Base-by-base conservation (phyloP, 2,797 vertebrate genomes). In the Cyclopterus lumpus region DNA sequence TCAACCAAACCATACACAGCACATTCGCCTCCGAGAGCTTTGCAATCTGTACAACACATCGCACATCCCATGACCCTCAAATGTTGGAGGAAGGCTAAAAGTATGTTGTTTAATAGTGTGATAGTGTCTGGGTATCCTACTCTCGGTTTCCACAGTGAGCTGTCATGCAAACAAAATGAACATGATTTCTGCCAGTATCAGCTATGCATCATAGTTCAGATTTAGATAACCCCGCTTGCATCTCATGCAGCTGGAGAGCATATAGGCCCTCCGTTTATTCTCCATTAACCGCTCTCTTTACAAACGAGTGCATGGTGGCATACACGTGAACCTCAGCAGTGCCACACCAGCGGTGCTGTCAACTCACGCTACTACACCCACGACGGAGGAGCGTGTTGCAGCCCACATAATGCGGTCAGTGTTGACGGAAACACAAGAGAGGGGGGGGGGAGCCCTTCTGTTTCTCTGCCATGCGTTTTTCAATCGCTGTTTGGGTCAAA, bases 381-480 rank as follows among this genome's bases (percentile, higher is more conserved):
- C 51, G 5, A 5, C 22, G 49, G 36, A 67, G 53, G 22, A 40
- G 34, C 65, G 14, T 66, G 73, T 70, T 24, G 14, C 65, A 62
- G 49, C 53, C 58, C 51, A 73, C 69, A 75, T 67, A 77, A 67
- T 62, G 71, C 71, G 55, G 60, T 60, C 80, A 66, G 60, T 85
- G 80, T 85, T 77, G 71, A 74, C 84, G 71, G 79, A 81, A 85
- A 83, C 75, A 44, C 28, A n/a, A 34, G 8, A 34, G 8, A 34
- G n/a, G n/a, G n/a, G 34, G 34, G 38, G 63, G 49, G 54, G 40
- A 68, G 42, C 61, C 42, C 38, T 2, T 48, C 54, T 44, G 68
- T 70, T 69, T 57, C 59, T 51, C 48, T 34, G 11, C 62, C 63
- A 67, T 26, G 66, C 44, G 58, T 70, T 69, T 14, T 77, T 15